Evolutionary conservation across 2,113 vertebrate species (phyloP), one percentile per base, ranked within the genome.

Genomic region (Cyrtonyx montezumae): DNA sequence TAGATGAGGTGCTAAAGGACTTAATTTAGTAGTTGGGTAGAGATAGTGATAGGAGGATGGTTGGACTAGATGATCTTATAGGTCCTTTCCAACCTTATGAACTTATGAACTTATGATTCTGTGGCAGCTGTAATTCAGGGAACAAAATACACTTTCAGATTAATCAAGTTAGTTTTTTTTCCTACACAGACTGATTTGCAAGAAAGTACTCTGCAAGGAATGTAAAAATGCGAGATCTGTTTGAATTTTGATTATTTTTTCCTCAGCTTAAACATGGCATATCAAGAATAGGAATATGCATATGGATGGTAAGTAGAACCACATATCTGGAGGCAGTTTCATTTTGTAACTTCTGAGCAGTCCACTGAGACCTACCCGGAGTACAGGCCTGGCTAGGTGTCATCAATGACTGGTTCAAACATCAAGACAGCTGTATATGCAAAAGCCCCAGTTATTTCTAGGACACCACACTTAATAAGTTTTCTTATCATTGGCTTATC

Each of bases 361-460:
- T 92, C 32, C 19, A 2, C 45, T 53, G 48, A 89, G 84, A 65
- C n/a, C 26, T 58, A 73, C 58, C 13, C 55, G 32, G 49, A 56
- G 10, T 3, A 10, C 5, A 8, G 36, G 20, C 37, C 59, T 2
- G 3, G 53, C 10, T 49, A 78, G 42, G 34, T 19, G 42, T 71
- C 74, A 23, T 43, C 71, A 45, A 62, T 73, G 81, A 45, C 20
- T 21, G 28, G 76, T 43, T 42, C 48, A 82, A 61, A 48, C 59
- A 62, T 49, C 40, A 87, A 79, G 63, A 62, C 73, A 92, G 91
- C 69, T 63, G 63, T 36, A 15, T 40, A 40, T 8, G 36, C 48
- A 68, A 87, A 93, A 91, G 40, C 26, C 7, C 7, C 30, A 48
- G 70, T 36, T 40, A 87, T 87, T 89, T 94, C 66, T 77, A 79